Evolutionary conservation across 2,888 invertebrate species (phyloP), one percentile per base, ranked within the genome.

Genomic region (Parascotia fuliginaria): DNA sequence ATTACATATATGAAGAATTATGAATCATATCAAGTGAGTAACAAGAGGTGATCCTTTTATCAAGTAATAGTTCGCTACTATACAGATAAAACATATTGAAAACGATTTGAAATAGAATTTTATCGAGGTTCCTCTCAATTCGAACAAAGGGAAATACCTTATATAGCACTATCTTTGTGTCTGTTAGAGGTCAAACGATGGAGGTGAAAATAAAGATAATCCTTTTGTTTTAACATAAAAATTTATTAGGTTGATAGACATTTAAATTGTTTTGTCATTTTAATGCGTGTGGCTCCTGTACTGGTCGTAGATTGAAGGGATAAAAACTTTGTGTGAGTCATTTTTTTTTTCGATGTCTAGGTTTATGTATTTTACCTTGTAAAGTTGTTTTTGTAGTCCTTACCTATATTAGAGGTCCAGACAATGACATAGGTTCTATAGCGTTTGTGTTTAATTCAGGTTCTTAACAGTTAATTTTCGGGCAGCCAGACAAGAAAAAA

Each of bases 51-150:
- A 68, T 65, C 51, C 44, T 55, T 54, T 55, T 45, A 69, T 63
- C 60, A 66, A 69, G 68, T 68, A 64, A 60, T 64, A 60, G 60
- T 61, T 75, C 70, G 71, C 75, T 73, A 75, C 74, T 73, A 69
- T 68, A 76, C 76, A 72, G 63, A 73, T 75, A 73, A 68, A 76
- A 77, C 65, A 77, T 75, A 79, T 79, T 74, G 79, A 73, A 77
- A 78, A 76, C 77, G 74, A 78, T 81, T 81, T 75, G 63, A 63
- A 61, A 70, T 55, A 65, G 62, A 73, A 74, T 77, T 77, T 72
- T 73, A 69, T 50, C 64, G 11, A 3, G 63, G 68, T 70, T 56
- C 55, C 15, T 50, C 27, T 46, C 33, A 36, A 45, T 39, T 15
- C 36, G 49, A 24, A 46, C 39, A 39, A 40, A 52, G 55, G 56